Percentiles rank a stretch among this genome's conserved stretches.
Evolutionary conservation across 2,797 vertebrate genomes (phyloP).

Genomic region (Gastrophryne carolinensis): DNA sequence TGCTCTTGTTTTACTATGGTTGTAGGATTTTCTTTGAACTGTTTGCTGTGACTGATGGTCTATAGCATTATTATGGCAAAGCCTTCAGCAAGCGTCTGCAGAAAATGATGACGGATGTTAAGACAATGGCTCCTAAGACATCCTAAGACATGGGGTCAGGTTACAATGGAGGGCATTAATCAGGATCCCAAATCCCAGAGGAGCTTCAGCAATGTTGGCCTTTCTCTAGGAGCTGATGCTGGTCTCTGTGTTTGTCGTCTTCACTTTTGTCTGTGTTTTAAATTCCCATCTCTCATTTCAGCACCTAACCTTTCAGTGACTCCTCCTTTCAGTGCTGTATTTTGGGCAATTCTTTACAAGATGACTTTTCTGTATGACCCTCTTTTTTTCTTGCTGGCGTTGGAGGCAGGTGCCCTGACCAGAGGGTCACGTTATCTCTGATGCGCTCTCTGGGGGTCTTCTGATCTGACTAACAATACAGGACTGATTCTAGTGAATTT

Average conservation of each 20-base stretch:
- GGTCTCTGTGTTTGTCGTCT: neutral
- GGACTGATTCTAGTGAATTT: too few relatives aligned
- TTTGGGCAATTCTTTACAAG: conserved; percentile 12
- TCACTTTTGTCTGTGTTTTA: conserved; percentile 8
- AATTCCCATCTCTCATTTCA: conserved; percentile 36
- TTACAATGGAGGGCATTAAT: neutral
- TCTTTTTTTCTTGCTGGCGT: neutral
- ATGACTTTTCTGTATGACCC: neutral
- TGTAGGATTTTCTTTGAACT: too few relatives aligned
- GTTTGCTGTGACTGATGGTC: too few relatives aligned
- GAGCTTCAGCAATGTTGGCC: neutral
- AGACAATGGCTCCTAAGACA: neutral
- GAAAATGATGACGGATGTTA: neutral
- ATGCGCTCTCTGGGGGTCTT: conserved; percentile 1
- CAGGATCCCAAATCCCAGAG: conserved; percentile 4
- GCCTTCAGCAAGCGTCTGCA: neutral
- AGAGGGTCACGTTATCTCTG: neutral
- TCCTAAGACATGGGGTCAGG: neutral
- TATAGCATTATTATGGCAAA: neutral
- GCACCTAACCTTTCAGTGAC: conserved; percentile 18
- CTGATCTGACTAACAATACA: too few relatives aligned
- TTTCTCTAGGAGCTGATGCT: conserved; percentile 1
- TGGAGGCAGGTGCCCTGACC: conserved; percentile 4
- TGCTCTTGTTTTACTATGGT: too few relatives aligned
- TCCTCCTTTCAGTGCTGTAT: conserved; percentile 8